These are phyloP conservation scores for Paracentrotus lividus DNA, from an alignment of 53 echinoderm and acorn worm species.

Conservation along the genomic window DNA sequence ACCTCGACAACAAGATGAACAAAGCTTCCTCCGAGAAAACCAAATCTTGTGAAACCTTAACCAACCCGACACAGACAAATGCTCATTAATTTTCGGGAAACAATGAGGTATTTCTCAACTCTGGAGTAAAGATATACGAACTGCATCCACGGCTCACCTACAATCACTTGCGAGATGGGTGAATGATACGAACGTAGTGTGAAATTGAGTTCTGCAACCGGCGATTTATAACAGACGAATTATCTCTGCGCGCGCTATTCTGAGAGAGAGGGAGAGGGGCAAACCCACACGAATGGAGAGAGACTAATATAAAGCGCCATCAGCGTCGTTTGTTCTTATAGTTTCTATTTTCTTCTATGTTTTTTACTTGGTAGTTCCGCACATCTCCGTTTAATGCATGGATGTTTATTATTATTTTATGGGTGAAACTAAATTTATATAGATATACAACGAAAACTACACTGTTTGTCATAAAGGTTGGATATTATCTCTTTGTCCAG, in stretches of 20 bases:
- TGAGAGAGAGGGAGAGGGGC: background rate
- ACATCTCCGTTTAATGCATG: background rate
- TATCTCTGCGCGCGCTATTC: background rate
- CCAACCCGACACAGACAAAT: background rate
- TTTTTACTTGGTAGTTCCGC: background rate
- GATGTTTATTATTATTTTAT: too few relatives aligned
- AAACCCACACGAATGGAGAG: background rate
- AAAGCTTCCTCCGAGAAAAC: background rate
- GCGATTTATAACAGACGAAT: background rate
- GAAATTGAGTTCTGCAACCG: background rate
- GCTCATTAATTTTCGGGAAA: conserved; percentile 25
- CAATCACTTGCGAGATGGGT: background rate
- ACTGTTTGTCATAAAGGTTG: too few relatives aligned
- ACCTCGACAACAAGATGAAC: conserved; percentile 15
- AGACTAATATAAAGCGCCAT: conserved; percentile 3
- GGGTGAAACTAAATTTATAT: too few relatives aligned
- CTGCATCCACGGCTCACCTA: background rate
- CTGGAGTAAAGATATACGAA: background rate
- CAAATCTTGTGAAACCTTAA: background rate
- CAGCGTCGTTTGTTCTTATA: conserved; percentile 32
- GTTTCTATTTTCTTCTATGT: background rate
- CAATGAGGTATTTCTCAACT: background rate
- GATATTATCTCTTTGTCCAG: too few relatives aligned
- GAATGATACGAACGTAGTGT: background rate
- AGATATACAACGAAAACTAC: too few relatives aligned